These are phyloP conservation scores for Arctocebus calabarensis DNA, from an alignment of 2,797 vertebrate genomes.

Conservation along the genomic window DNA sequence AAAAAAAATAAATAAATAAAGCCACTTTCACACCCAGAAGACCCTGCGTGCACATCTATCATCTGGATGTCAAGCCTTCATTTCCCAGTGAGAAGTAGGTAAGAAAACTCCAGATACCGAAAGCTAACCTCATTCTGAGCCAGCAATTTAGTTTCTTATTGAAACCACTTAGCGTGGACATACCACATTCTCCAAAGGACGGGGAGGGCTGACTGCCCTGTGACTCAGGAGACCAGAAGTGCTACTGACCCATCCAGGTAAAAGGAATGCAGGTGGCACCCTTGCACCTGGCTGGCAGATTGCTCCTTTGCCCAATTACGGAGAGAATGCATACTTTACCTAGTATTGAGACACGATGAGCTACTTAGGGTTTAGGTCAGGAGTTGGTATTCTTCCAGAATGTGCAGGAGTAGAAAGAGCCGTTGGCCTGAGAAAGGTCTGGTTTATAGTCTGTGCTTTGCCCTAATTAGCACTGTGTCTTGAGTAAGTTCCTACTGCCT, in stretches of 20 bases:
- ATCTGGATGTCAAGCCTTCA: not conserved
- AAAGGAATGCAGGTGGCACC: not conserved
- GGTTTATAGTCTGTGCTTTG: not conserved
- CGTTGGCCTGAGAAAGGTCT: not conserved
- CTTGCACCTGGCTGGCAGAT: not conserved
- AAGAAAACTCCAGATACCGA: not conserved
- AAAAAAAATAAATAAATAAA: conserved; percentile 48
- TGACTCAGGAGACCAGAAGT: not conserved
- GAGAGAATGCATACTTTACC: not conserved
- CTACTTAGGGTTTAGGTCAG: not conserved
- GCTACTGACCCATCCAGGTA: not conserved
- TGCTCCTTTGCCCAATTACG: not conserved
- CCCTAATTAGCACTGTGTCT: conserved; percentile 8
- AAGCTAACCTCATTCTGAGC: not conserved
- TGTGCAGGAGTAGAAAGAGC: conserved; percentile 3
- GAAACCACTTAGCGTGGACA: conserved; percentile 19
- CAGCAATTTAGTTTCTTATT: conserved; percentile 46
- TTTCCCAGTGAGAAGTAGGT: not conserved
- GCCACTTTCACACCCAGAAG: not conserved
- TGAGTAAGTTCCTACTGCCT: conserved; percentile 29
- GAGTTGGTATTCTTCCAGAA: conserved; percentile 41
- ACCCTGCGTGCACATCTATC: not conserved
- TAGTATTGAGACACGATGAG: not conserved
- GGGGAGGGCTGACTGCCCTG: not conserved
- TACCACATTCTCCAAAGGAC: not conserved